phyloP scores from a whole-genome alignment of 2,797 vertebrate species.

The Hyperoplus immaculatus region DNA sequence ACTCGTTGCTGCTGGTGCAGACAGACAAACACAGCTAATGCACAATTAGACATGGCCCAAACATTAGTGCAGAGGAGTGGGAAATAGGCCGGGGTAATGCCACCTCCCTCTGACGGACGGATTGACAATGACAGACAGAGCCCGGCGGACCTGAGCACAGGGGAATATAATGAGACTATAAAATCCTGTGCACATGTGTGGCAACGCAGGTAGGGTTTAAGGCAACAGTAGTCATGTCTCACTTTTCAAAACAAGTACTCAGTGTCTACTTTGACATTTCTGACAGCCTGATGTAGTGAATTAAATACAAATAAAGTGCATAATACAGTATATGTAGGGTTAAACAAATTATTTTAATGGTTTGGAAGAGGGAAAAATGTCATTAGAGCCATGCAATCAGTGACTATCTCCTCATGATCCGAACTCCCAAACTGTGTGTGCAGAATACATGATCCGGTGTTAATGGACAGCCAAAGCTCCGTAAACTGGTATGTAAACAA shows the following conservation, averaged over 20 bases:
- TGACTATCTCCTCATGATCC: too few species aligned
- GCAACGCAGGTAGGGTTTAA: slow-evolving; percentile 54
- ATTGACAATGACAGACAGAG: slow-evolving; percentile 71
- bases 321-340: not conserved
- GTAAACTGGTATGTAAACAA: too few species aligned
- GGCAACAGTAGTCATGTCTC: slow-evolving; percentile 22
- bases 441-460: too few species aligned
- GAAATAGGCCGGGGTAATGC: slow-evolving; percentile 76
- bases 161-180: slow-evolving; percentile 73
- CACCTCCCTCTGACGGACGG: slow-evolving; percentile 69
- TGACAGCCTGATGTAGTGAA: not conserved
- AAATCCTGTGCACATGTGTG: slow-evolving; percentile 70
- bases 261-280: not conserved
- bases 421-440: too few species aligned
- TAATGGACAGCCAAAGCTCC: too few species aligned
- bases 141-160: slow-evolving; percentile 60
- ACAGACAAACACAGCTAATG: slow-evolving; percentile 52
- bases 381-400: not conserved
- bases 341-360: not conserved
- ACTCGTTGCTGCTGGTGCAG: slow-evolving; percentile 3
- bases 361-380: not conserved
- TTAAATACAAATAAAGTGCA: not conserved
- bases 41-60: slow-evolving; percentile 47
- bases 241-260: slow-evolving; percentile 21
- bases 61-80: slow-evolving; percentile 43